Evolutionary conservation across 1,140 invertebrate genomes (phyloP).

Genomic region (Eriocheir sinensis): DNA sequence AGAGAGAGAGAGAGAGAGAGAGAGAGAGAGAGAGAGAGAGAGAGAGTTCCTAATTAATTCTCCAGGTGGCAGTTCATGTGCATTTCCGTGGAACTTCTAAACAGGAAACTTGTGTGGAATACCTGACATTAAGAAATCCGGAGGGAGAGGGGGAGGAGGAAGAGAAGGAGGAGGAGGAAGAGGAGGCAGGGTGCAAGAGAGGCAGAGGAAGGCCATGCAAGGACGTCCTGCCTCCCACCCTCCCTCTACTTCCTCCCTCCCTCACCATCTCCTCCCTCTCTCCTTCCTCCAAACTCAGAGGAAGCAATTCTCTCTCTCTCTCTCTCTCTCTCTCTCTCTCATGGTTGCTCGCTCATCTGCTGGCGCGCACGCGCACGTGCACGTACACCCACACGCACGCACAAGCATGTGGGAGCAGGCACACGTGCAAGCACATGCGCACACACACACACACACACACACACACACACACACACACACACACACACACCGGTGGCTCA

Average conservation of each 20-base stretch:
- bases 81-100: neutral
- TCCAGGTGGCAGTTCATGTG: neutral
- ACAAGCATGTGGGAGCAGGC: neutral
- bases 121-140: neutral
- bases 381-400: neutral
- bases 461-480: conserved; percentile 50
- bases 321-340: conserved; percentile 36
- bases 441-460: conserved; percentile 28
- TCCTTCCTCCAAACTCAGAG: neutral
- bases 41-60: neutral
- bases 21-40: neutral
- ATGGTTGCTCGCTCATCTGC: neutral
- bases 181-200: conserved; percentile 27
- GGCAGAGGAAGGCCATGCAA: neutral
- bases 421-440: neutral
- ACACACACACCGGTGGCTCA: too few relatives aligned
- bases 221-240: neutral
- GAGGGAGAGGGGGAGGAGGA: neutral
- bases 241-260: neutral
- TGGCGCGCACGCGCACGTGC: too few relatives aligned
- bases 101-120: neutral
- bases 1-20: conserved; percentile 3
- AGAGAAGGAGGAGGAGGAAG: neutral
- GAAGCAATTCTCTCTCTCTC: conserved; percentile 29
- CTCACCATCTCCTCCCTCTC: neutral